A percentile compares a stretch with the other conserved stretches of the same genome.
Evolutionary conservation across 2,888 invertebrate species (phyloP).

Genomic region (Neelides folsomi): DNA sequence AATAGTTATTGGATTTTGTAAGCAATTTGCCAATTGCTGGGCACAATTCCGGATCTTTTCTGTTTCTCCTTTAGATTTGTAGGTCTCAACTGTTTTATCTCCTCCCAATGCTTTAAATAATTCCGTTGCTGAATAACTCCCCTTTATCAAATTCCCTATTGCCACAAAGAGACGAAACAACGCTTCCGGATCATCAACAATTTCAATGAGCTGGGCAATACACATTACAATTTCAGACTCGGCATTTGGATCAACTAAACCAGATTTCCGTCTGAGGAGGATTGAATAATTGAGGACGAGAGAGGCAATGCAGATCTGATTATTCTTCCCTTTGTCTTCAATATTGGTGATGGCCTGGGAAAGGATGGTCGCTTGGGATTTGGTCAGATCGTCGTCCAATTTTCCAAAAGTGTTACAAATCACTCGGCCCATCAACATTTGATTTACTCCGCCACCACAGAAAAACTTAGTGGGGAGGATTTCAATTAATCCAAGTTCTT

Average conservation of each 20-base stretch:
- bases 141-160: conserved; percentile 20
- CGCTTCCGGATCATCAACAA: conserved; percentile 26
- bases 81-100: conserved; percentile 13
- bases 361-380: conserved; percentile 46
- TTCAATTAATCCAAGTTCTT: conserved; percentile 36
- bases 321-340: conserved; percentile 47
- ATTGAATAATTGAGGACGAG: conserved; percentile 59
- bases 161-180: conserved; percentile 24
- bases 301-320: conserved; percentile 62
- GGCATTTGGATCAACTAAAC: conserved; percentile 27
- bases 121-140: conserved; percentile 14
- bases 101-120: conserved; percentile 23
- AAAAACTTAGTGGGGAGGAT: conserved; percentile 33
- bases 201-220: conserved; percentile 52
- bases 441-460: conserved; percentile 51
- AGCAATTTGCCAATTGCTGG: conserved; percentile 14
- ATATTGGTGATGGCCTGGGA: conserved; percentile 44
- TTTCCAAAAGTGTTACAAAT: conserved; percentile 63
- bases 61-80: conserved; percentile 13
- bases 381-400: conserved; percentile 47
- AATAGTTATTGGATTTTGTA: conserved; percentile 7
- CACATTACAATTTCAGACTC: conserved; percentile 58
- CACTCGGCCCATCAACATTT: conserved; percentile 61
- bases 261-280: too few species aligned
- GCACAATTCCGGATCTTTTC: conserved; percentile 29